Conservation (phyloP, 2,888 invertebrate genomes). For the Pristionchus arcanus region DNA sequence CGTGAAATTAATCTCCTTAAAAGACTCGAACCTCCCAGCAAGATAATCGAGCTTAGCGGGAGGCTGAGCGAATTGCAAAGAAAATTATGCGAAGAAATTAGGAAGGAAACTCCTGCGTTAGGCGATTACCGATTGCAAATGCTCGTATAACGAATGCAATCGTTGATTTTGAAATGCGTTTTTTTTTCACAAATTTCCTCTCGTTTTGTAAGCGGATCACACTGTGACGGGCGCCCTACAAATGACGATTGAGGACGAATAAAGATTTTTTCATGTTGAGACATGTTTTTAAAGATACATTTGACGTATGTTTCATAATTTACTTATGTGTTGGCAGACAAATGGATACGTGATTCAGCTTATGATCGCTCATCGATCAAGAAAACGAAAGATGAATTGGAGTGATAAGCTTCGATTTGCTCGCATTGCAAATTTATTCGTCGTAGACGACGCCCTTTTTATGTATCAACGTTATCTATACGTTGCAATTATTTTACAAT, state of each 20-base stretch:
- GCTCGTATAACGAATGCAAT: constrained; percentile 7
- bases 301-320: not conserved
- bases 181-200: not conserved
- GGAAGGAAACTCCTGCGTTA: not conserved
- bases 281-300: not conserved
- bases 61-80: not conserved
- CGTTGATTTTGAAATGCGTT: not conserved
- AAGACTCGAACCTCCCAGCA: not conserved
- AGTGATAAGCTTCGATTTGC: not conserved
- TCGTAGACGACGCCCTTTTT: too few relatives aligned
- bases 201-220: not conserved
- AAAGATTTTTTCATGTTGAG: not conserved
- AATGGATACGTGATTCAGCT: not conserved
- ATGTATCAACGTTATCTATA: too few relatives aligned
- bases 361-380: not conserved
- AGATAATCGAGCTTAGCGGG: not conserved
- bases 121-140: constrained; percentile 14
- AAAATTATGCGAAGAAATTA: constrained; percentile 7
- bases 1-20: not conserved
- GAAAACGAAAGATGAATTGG: not conserved
- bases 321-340: not conserved
- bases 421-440: too few relatives aligned
- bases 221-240: not conserved
- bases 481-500: not conserved
- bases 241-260: not conserved